Evolutionary conservation across 2,888 invertebrate genomes (phyloP).

Genomic region (Protodeltote pygarga): DNA sequence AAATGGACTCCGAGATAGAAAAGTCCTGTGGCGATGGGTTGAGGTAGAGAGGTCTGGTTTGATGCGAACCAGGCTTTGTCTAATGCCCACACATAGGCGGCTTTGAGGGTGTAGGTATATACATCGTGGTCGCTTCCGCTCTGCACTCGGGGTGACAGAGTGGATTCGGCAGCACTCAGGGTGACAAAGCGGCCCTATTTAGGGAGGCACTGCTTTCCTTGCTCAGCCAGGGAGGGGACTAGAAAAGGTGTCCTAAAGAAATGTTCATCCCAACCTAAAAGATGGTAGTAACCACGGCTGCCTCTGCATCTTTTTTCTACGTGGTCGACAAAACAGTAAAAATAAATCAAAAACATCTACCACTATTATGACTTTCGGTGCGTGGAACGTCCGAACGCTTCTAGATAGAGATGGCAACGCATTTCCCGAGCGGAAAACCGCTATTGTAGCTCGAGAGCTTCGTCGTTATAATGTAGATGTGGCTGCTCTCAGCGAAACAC

Average conservation of each 20-base stretch:
- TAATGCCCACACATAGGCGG: conserved; percentile 28
- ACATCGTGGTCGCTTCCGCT: conserved; percentile 38
- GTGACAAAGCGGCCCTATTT: no score
- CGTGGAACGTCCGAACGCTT: conserved; percentile 31
- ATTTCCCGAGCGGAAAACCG: conserved; percentile 44
- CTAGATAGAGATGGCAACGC: conserved; percentile 27
- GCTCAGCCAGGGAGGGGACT: no score
- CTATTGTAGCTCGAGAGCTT: conserved; percentile 42
- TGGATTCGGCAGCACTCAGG: conserved; percentile 41
- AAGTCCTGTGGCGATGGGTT: no score
- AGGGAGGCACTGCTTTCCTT: no score
- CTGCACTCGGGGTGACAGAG: conserved; percentile 25
- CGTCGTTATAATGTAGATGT: conserved; percentile 37
- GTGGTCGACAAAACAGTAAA: not conserved
- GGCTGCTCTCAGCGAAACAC: conserved; percentile 20
- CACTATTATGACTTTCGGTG: not conserved
- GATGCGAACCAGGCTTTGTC: no score
- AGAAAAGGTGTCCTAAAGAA: no score
- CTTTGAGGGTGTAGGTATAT: conserved; percentile 2
- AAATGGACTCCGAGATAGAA: no score
- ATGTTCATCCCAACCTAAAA: no score
- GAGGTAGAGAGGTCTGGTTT: no score
- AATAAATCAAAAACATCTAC: not conserved
- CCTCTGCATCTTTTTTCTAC: not conserved
- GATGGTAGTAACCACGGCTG: no score